Percentiles rank a stretch among this genome's conserved stretches.
phyloP scores from a whole-genome alignment of 2,888 invertebrate genomes.

The Yponomeuta evonymella region DNA sequence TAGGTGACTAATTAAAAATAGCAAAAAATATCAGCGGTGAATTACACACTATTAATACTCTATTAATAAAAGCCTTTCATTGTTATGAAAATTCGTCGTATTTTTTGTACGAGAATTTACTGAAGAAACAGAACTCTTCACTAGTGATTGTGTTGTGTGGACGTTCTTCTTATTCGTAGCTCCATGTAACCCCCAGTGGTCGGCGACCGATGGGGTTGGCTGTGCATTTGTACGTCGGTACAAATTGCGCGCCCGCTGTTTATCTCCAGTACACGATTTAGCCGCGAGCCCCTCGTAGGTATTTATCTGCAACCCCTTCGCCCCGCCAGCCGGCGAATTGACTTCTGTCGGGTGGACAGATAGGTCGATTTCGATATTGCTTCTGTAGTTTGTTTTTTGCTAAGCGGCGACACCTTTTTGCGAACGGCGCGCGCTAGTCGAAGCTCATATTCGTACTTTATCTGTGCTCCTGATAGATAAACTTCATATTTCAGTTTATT shows the following conservation, averaged over 20 bases:
- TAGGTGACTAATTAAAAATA: no score
- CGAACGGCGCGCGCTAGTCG: neutral
- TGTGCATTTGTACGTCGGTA: conserved; percentile 62
- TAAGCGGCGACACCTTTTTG: neutral
- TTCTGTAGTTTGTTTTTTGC: conserved; percentile 10
- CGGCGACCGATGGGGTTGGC: conserved; percentile 24
- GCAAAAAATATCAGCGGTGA: no score
- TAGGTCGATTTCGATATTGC: conserved; percentile 8
- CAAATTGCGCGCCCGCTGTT: conserved; percentile 72
- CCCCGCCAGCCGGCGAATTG: conserved; percentile 46
- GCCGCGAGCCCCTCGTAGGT: conserved; percentile 53
- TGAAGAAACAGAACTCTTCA: no score
- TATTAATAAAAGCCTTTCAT: no score
- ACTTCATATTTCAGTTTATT: no score
- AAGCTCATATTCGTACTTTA: no score
- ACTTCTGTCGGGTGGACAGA: conserved; percentile 33
- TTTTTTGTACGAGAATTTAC: no score
- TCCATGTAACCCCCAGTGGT: conserved; percentile 3
- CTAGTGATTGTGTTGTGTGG: no score
- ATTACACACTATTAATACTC: no score
- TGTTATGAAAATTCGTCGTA: no score
- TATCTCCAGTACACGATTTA: conserved; percentile 42
- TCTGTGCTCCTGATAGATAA: no score
- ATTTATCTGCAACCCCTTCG: conserved; percentile 69
- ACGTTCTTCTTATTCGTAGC: neutral